Conservation (phyloP, 2,888 invertebrate genomes). For the Dryadula phaetusa region DNA sequence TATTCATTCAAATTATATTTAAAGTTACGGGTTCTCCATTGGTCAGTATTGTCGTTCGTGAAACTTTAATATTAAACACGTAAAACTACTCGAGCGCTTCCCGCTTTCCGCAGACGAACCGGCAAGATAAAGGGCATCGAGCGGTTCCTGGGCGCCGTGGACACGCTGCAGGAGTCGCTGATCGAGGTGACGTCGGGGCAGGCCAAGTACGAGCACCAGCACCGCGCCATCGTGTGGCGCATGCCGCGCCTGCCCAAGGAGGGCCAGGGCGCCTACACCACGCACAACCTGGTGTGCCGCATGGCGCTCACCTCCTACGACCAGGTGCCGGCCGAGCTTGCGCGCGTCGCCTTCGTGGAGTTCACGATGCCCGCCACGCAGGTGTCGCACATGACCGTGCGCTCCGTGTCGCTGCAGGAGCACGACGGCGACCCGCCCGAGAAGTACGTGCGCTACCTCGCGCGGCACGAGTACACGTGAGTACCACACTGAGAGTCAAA, state of each 20-base stretch:
- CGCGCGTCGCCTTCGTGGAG: conserved; percentile 93
- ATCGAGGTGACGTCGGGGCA: conserved; percentile 98
- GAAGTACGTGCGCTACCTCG: conserved; percentile 98
- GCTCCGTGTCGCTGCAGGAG: conserved; percentile 95
- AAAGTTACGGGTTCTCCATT: no score
- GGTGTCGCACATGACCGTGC: conserved; percentile 96
- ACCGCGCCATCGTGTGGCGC: conserved; percentile 98
- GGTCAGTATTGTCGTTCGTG: no score
- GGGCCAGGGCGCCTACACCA: conserved; percentile 99
- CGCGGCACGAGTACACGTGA: conserved; percentile 97
- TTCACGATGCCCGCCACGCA: conserved; percentile 99
- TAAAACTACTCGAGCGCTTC: no score
- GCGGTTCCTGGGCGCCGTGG: conserved; percentile 95
- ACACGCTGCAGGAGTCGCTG: conserved; percentile 94
- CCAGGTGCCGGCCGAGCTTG: conserved; percentile 96
- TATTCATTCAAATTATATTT: no score
- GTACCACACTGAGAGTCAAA: no score
- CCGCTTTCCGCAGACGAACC: conserved; percentile 84
- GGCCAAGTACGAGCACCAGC: conserved; percentile 99
- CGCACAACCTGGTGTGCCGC: conserved; percentile 96
- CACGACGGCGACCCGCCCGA: conserved; percentile 97
- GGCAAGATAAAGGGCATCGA: conserved; percentile 97
- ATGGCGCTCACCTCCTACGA: conserved; percentile 98
- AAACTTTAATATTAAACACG: no score
- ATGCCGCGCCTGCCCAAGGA: conserved; percentile 98